Evolutionary conservation across 2,113 vertebrate species (phyloP), one percentile per base, ranked within the genome.

Genomic region (Chaetura pelagica): DNA sequence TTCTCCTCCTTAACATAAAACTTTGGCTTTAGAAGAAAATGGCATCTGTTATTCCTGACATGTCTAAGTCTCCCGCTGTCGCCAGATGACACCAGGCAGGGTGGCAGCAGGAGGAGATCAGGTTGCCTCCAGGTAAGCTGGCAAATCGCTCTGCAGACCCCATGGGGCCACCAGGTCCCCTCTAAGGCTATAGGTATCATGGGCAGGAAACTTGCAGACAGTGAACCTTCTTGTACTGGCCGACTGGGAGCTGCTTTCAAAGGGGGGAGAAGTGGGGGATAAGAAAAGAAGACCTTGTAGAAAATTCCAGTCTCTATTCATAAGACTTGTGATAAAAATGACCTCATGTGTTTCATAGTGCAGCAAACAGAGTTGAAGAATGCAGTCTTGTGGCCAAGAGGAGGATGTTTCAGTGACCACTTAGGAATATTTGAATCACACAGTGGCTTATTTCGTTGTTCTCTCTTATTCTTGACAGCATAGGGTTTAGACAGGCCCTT

Each of bases 281-380:
- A 96, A 97, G 95, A 95, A 94, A 96, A 93, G 89, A 95, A 78
- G 93, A 95, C 48, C 90, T 88, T 97, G 95, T 95, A 95, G 79
- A 94, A 95, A 93, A 90, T 93, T 76, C 84, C 87, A 94, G 74
- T 74, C 84, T 87, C 93, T 94, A 91, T 96, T 94, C 84, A 91
- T 93, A 59, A 87, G 87, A 62, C 90, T 94, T 76, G 84, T 80
- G 74, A 93, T 63, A 91, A 87, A 97, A 96, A 95, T 92, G 93
- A 96, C 95, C 93, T 93, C 84, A 94, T 96, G 71, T 91, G 82
- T 91, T 73, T 93, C 77, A 89, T 40, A 58, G 78, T 6, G 89
- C 74, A 66, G 87, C 82, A 95, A 95, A 84, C 69, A 87, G 87
- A 51, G 59, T 30, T 59, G 87, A 96, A 96, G 93, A 94, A 95